These are phyloP conservation scores for Puffinus mauretanicus DNA, from an alignment of 2,113 vertebrate species.

Conservation along the genomic window DNA sequence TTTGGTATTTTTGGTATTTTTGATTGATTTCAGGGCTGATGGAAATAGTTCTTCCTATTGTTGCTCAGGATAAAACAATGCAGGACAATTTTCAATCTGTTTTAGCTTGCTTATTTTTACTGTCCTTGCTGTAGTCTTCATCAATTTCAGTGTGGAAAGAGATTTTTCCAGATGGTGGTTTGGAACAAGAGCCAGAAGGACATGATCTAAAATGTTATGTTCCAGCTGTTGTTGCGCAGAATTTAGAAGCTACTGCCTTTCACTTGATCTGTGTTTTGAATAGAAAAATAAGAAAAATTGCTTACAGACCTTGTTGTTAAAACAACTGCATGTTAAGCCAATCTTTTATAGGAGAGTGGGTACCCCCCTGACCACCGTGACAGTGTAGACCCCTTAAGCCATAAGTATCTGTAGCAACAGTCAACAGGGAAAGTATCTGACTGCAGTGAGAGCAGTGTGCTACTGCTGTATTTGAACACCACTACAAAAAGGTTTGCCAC, in stretches of 20 bases:
- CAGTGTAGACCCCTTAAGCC: background rate
- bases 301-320: background rate
- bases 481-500: background rate
- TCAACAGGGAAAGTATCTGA: background rate
- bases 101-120: constrained; percentile 24
- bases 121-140: constrained; percentile 21
- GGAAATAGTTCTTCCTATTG: background rate
- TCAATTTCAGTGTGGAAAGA: background rate
- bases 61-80: background rate
- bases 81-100: background rate
- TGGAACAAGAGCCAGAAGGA: constrained; percentile 57
- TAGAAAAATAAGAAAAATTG: background rate
- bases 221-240: constrained; percentile 27
- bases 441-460: background rate
- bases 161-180: constrained; percentile 57
- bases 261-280: background rate
- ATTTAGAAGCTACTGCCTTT: constrained; percentile 10
- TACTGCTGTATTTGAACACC: background rate
- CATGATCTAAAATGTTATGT: constrained; percentile 7
- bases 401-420: background rate
- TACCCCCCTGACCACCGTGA: background rate
- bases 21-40: background rate
- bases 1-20: background rate
- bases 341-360: background rate
- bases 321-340: background rate